A percentile compares a stretch with the other conserved stretches of the same genome.
Conservation (phyloP, 2,797 vertebrate genomes). For the Salmo trutta region DNA sequence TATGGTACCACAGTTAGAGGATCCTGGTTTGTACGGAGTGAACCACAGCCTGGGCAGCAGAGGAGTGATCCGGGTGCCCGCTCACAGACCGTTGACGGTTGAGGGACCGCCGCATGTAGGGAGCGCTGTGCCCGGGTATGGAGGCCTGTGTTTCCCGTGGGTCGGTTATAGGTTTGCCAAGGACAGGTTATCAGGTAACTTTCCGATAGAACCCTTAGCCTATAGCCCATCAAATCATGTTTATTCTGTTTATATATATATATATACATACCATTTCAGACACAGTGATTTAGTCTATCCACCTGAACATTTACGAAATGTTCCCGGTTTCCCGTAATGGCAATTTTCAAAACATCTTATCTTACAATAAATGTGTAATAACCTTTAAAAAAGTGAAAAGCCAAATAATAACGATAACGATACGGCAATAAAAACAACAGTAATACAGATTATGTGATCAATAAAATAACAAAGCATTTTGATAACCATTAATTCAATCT, state of each 20-base stretch:
- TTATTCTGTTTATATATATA: too few relatives aligned
- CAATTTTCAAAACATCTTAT: neutral
- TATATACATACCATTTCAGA: too few relatives aligned
- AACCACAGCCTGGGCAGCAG: slow-evolving; percentile 87
- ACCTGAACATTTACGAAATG: too few relatives aligned
- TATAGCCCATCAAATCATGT: neutral
- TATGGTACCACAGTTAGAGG: slow-evolving; percentile 57
- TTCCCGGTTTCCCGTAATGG: neutral
- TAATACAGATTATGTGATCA: neutral
- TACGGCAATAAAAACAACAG: neutral
- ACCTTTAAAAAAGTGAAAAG: neutral
- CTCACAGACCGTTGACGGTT: slow-evolving; percentile 91
- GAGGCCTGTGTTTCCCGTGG: slow-evolving; percentile 95
- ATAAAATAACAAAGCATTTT: neutral
- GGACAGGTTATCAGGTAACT: slow-evolving; percentile 92
- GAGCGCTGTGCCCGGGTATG: slow-evolving; percentile 85
- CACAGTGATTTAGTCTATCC: too few relatives aligned
- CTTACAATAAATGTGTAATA: neutral
- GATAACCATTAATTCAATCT: neutral
- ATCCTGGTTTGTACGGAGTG: slow-evolving; percentile 86
- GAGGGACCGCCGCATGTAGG: slow-evolving; percentile 84
- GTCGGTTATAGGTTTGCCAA: slow-evolving; percentile 96
- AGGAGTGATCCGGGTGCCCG: slow-evolving; percentile 95
- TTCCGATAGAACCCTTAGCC: neutral
- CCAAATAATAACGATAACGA: too few relatives aligned